These are phyloP conservation scores for Atta cephalotes DNA, from an alignment of 1,140 invertebrate species.

Conservation along the genomic window DNA sequence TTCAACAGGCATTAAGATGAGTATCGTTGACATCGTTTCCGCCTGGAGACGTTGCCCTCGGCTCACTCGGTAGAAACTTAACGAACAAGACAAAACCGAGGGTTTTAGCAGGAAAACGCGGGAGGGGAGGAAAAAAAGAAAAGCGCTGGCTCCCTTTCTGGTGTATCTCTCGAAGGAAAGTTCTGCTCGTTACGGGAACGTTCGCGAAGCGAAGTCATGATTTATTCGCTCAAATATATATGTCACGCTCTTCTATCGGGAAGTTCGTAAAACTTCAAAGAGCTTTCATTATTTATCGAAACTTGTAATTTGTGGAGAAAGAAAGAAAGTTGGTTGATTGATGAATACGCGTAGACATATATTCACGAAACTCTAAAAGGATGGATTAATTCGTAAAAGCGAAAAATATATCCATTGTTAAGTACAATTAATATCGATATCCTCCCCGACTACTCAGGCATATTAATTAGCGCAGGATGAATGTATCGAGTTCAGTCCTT, in stretches of 20 bases:
- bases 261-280: conserved; percentile 62
- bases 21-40: conserved; percentile 82
- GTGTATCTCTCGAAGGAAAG: conserved; percentile 38
- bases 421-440: conserved; percentile 40
- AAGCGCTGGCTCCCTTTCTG: conserved; percentile 40
- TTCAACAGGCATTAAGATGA: conserved; percentile 81
- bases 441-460: not conserved
- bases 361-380: not conserved
- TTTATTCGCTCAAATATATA: conserved; percentile 62
- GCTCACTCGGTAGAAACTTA: conserved; percentile 67
- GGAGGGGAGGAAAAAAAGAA: not conserved
- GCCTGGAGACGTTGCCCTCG: conserved; percentile 62
- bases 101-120: conserved; percentile 35
- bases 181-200: conserved; percentile 55
- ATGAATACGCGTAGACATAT: conserved; percentile 33
- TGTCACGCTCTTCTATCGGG: conserved; percentile 45
- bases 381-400: conserved; percentile 29
- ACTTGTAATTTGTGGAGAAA: conserved; percentile 51
- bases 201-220: conserved; percentile 45
- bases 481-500: conserved; percentile 24
- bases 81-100: conserved; percentile 64
- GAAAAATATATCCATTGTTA: conserved; percentile 36
- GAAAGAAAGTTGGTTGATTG: conserved; percentile 40
- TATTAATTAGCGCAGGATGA: conserved; percentile 42
- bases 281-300: conserved; percentile 60